Conservation (phyloP, 2,888 invertebrate genomes). For the Campopleginae sp. region DNA sequence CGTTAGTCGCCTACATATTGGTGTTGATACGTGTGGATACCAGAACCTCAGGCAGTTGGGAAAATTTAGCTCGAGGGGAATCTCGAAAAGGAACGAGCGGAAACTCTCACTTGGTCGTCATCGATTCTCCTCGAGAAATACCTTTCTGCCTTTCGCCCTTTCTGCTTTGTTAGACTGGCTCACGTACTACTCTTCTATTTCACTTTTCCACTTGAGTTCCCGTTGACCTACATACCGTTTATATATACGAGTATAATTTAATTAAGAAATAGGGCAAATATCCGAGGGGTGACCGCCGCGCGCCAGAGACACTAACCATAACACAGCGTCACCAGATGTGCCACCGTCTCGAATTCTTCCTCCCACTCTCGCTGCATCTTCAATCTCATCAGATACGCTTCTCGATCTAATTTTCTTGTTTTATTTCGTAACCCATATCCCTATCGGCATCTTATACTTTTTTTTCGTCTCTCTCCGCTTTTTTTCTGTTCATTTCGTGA, state of each 20-base stretch:
- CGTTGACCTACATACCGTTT: constrained; percentile 35
- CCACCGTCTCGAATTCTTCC: not conserved
- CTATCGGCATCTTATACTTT: not conserved
- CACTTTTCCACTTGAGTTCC: constrained; percentile 38
- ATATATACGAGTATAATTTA: constrained; percentile 7
- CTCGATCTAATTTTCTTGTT: constrained; percentile 5
- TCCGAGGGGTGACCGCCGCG: constrained; percentile 12
- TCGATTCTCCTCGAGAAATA: constrained; percentile 40
- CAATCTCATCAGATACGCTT: constrained; percentile 8
- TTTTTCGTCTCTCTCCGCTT: not conserved
- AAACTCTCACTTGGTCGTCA: constrained; percentile 39
- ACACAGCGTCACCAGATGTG: not conserved
- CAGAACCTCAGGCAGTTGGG: not conserved
- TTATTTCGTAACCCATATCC: constrained; percentile 3
- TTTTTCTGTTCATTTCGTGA: not conserved
- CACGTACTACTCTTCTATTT: not conserved
- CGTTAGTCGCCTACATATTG: not conserved
- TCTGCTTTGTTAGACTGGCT: not conserved
- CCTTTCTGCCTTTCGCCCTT: constrained; percentile 1
- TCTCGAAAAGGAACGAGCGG: not conserved
- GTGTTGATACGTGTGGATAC: not conserved
- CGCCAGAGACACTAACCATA: not conserved
- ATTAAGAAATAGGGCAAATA: constrained; percentile 31
- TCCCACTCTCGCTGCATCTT: not conserved
- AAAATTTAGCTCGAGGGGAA: constrained; percentile 23